These are phyloP conservation scores for Blastobasis lacticolella DNA, from an alignment of 2,888 invertebrate genomes.

Conservation along the genomic window DNA sequence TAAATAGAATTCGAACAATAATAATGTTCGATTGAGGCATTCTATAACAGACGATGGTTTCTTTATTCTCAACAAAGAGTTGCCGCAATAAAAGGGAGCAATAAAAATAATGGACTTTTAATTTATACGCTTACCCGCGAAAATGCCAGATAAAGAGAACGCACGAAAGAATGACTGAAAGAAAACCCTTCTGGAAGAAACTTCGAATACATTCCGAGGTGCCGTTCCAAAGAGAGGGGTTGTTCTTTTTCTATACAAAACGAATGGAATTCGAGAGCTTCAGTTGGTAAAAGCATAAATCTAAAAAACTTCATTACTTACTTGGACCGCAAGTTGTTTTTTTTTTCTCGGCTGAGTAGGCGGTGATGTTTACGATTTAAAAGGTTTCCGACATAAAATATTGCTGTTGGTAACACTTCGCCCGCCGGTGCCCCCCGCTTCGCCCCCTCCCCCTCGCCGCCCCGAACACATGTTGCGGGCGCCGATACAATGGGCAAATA, in stretches of 20 bases:
- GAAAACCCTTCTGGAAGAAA: neutral
- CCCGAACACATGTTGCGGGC: conserved; percentile 19
- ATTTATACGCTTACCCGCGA: neutral
- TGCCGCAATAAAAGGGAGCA: neutral
- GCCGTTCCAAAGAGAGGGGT: neutral
- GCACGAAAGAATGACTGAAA: neutral
- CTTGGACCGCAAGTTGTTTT: conserved; percentile 44
- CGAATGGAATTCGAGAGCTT: conserved; percentile 22
- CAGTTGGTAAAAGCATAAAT: conserved; percentile 50
- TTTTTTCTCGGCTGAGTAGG: conserved; percentile 36
- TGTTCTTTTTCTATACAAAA: neutral
- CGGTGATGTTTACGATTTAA: conserved; percentile 65
- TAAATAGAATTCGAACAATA: too few species aligned
- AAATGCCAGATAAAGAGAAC: neutral
- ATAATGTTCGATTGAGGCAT: too few species aligned
- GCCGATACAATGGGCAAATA: too few species aligned
- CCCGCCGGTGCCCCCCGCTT: conserved; percentile 7
- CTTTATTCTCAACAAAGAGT: too few species aligned
- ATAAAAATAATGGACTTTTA: neutral
- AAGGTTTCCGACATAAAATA: conserved; percentile 66
- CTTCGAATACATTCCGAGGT: neutral
- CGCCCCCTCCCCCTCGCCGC: too few species aligned
- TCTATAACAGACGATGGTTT: too few species aligned
- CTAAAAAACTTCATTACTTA: conserved; percentile 56
- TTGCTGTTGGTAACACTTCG: conserved; percentile 53